A percentile compares a stretch with the other conserved stretches of the same genome.
These are phyloP conservation scores for Platypus cylindrus DNA, from an alignment of 2,888 invertebrate species.

Conservation along the genomic window DNA sequence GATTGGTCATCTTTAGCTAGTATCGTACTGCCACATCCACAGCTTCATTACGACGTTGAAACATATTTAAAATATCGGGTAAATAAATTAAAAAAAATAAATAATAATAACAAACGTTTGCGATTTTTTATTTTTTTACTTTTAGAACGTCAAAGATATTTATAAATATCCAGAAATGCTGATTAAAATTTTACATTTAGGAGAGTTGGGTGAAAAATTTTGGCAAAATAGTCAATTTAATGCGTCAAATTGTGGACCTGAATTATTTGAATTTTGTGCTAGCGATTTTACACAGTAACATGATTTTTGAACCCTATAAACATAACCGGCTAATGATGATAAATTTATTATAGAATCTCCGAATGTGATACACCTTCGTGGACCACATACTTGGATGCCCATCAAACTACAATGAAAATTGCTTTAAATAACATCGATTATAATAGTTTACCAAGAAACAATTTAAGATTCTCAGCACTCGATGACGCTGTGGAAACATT, in stretches of 20 bases:
- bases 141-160: slow-evolving; percentile 38
- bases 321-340: neutral
- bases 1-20: slow-evolving; percentile 48
- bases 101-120: neutral
- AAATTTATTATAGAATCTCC: slow-evolving; percentile 20
- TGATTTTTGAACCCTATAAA: slow-evolving; percentile 5
- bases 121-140: slow-evolving; percentile 9
- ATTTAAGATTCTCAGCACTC: slow-evolving; percentile 34
- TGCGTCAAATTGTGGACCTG: slow-evolving; percentile 33
- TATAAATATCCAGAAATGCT: slow-evolving; percentile 40
- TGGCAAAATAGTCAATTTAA: slow-evolving; percentile 38
- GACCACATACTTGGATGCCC: slow-evolving; percentile 40
- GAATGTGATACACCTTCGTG: slow-evolving; percentile 43
- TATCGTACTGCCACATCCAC: slow-evolving; percentile 41
- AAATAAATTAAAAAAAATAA: slow-evolving; percentile 5
- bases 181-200: slow-evolving; percentile 36
- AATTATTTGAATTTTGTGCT: slow-evolving; percentile 40
- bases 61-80: slow-evolving; percentile 23
- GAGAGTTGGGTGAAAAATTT: slow-evolving; percentile 36
- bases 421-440: slow-evolving; percentile 25
- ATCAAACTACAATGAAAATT: slow-evolving; percentile 40
- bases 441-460: slow-evolving; percentile 17
- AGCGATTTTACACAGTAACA: slow-evolving; percentile 35
- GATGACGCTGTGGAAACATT: slow-evolving; percentile 43
- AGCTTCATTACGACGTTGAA: slow-evolving; percentile 23